These are phyloP conservation scores for Bubo blakistoni DNA, from an alignment of 2,113 vertebrate species.

Conservation along the genomic window DNA sequence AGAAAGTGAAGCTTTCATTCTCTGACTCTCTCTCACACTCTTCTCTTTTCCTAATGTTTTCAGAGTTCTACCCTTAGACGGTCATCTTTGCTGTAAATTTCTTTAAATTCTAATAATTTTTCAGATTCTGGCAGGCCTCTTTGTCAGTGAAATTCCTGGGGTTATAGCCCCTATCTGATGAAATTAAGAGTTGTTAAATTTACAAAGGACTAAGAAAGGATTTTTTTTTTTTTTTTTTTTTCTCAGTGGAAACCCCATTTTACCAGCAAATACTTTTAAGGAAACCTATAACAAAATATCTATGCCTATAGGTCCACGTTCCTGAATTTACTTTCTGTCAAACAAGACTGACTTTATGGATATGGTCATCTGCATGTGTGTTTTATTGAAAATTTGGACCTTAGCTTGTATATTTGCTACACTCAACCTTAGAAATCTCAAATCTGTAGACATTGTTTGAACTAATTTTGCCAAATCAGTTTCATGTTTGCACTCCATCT, in stretches of 20 bases:
- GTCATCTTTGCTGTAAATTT: neutral
- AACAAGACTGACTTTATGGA: neutral
- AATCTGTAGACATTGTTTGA: accelerated
- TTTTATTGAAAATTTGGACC: neutral
- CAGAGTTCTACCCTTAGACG: neutral
- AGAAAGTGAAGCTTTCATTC: neutral
- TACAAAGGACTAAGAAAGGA: neutral
- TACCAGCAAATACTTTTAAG: neutral
- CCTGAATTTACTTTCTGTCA: neutral
- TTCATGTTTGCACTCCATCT: neutral
- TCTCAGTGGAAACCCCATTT: neutral
- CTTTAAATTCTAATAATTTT: neutral
- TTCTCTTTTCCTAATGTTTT: neutral
- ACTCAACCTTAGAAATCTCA: neutral
- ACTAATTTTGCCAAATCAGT: neutral
- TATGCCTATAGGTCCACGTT: neutral
- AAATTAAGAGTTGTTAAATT: neutral
- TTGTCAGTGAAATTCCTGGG: neutral
- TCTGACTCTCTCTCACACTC: neutral
- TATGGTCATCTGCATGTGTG: neutral
- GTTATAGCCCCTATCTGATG: neutral
- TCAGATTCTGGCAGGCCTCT: neutral
- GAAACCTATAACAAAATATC: neutral
- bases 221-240: neutral
- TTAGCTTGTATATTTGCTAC: neutral